These are phyloP conservation scores for Mythimna pallens DNA, from an alignment of 2,888 invertebrate species.

Conservation along the genomic window DNA sequence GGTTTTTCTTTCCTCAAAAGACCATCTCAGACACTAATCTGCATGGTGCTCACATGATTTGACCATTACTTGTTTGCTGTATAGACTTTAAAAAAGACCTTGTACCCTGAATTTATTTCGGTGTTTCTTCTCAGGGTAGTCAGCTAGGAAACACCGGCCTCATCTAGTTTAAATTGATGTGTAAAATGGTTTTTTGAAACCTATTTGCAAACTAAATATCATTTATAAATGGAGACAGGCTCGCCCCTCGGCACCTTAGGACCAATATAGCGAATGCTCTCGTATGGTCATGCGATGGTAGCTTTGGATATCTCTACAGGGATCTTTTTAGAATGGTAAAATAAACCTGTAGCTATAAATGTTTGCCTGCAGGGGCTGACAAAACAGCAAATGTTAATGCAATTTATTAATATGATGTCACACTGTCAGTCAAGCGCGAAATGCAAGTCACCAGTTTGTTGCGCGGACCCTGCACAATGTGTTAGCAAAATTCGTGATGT, in stretches of 20 bases:
- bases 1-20: no score
- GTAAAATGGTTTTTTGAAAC: no score
- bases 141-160: no score
- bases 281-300: no score
- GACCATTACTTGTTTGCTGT: no score
- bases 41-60: no score
- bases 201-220: no score
- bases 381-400: slow-evolving; percentile 54
- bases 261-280: slow-evolving; percentile 24
- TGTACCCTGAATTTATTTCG: no score
- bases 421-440: slow-evolving; percentile 56
- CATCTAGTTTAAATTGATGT: no score
- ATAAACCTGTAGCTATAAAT: slow-evolving; percentile 18
- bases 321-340: slow-evolving; percentile 7
- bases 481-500: slow-evolving; percentile 19
- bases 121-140: no score
- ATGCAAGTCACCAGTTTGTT: slow-evolving; percentile 58
- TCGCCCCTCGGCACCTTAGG: slow-evolving; percentile 43
- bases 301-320: neutral
- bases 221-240: slow-evolving; percentile 33
- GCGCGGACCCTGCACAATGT: slow-evolving; percentile 46
- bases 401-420: slow-evolving; percentile 56
- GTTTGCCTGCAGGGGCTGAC: slow-evolving; percentile 15
- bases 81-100: no score
- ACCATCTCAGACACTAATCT: no score